Base-by-base conservation (phyloP, 1,140 invertebrate species). In the Drosophila orosa region DNA sequence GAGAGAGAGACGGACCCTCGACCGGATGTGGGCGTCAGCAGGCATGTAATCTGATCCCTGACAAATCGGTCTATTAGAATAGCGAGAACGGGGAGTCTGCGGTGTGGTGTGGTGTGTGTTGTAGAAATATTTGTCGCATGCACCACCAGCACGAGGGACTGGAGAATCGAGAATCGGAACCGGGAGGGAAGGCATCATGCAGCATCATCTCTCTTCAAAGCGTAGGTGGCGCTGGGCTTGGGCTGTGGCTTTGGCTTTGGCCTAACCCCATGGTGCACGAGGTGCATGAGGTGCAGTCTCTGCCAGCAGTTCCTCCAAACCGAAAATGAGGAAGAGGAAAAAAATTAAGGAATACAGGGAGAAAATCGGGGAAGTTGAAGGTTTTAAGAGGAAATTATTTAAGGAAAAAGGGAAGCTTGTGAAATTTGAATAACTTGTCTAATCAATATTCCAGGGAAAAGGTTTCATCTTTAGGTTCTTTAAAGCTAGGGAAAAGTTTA, bases 31-130 rank as follows among this genome's bases (percentile, higher is more conserved):
- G 89, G 89, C 89, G 89, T 91, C 86, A 81, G 81, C 85, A 71
- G 82, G 80, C 85, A 89, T 91, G 89, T 91, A 91, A 91, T 91
- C 89, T 91, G 89, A 91, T 91, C 84, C 89, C 89, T 91, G 89
- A 91, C 89, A 91, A 91, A 91, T 91, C 89, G 89, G 89, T 89
- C 89, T 91, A 91, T 91, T 91, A 91, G 89, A 91, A 91, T 85
- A 42, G 65, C 78, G 89, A 71, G 68, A 35, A 54, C 76, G 80
- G 78, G 71, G 71, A 68, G 78, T n/a, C 6, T 7, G 2, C 4
- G 5, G 22, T 17, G 37, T 12, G 6, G 55, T 27, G 82, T 69
- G 74, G 79, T 74, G 78, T 80, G 84, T 89, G 81, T 90, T 90
- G 81, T 90, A 85, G 89, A 89, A 85, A 90, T 85, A 91, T 91